phyloP scores from a whole-genome alignment of 2,797 vertebrate species.

The Acridotheres tristis region DNA sequence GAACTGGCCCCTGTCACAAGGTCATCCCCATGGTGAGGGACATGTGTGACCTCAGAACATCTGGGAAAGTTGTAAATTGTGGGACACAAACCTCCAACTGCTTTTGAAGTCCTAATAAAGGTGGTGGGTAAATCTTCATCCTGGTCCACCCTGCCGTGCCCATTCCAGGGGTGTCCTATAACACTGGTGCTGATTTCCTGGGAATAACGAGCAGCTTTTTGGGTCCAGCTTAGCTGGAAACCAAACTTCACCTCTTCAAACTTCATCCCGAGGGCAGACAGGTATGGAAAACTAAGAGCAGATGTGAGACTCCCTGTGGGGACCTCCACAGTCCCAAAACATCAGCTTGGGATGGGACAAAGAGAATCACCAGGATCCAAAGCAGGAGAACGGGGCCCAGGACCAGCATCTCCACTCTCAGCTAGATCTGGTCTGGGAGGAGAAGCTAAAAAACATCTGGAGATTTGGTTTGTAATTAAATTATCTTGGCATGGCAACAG shows the following conservation, averaged over 20 bases:
- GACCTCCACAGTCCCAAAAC: neutral
- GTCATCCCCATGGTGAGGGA: neutral
- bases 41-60: neutral
- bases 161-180: fast-evolving
- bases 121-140: neutral
- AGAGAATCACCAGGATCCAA: neutral
- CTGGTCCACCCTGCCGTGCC: fast-evolving
- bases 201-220: neutral
- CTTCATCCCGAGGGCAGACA: fast-evolving
- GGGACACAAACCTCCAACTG: neutral
- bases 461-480: neutral
- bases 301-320: fast-evolving
- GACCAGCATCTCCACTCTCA: neutral
- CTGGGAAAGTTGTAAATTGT: neutral
- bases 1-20: neutral
- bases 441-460: neutral
- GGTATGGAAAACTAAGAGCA: neutral
- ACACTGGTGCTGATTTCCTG: neutral
- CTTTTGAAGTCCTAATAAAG: constrained; percentile 50
- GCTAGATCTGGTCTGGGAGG: neutral
- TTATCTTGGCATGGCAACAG: neutral
- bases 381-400: neutral
- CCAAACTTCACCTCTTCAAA: neutral
- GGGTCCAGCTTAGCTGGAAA: neutral
- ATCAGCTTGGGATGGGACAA: neutral